Conservation (phyloP, 2,113 vertebrate species). For the Aspidoscelis tigris region DNA sequence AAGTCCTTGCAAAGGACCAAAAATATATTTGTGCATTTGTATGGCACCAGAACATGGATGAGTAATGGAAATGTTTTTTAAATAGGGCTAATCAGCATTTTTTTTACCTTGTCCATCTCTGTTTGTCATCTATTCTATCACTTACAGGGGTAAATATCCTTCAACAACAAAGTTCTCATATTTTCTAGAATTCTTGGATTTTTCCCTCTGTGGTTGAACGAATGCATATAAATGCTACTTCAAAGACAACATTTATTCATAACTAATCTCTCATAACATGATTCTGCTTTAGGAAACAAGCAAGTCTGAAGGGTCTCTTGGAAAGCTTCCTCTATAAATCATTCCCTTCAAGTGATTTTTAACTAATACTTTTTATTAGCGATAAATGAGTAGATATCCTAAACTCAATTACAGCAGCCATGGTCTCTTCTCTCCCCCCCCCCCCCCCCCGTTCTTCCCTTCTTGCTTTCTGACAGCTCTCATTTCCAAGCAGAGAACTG, state of each 20-base stretch:
- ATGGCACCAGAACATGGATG: no score
- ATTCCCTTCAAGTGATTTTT: conserved; percentile 41
- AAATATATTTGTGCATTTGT: background rate
- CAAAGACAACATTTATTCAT: conserved; percentile 54
- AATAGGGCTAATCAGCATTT: no score
- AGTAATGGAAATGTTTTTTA: no score
- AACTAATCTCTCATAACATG: conserved; percentile 19
- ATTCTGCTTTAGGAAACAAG: conserved; percentile 36
- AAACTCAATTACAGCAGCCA: conserved; percentile 39
- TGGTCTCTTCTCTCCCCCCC: background rate
- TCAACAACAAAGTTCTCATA: background rate
- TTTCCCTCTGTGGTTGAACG: conserved; percentile 55
- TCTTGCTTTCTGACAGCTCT: conserved; percentile 40
- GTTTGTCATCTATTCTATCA: background rate
- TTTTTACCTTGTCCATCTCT: background rate
- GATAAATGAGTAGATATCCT: conserved; percentile 42
- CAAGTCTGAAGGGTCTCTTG: conserved; percentile 39
- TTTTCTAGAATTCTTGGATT: conserved; percentile 46
- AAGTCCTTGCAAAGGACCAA: no score
- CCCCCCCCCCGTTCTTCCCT: conserved; percentile 1
- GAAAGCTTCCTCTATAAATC: conserved; percentile 26
- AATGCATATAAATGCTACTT: conserved; percentile 50
- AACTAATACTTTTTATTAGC: conserved; percentile 50
- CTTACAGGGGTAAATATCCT: background rate
- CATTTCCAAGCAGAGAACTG: conserved; percentile 47